Evolutionary conservation across 2,888 invertebrate genomes (phyloP), one percentile per base, ranked within the genome.

Genomic region (Papilio demoleus): DNA sequence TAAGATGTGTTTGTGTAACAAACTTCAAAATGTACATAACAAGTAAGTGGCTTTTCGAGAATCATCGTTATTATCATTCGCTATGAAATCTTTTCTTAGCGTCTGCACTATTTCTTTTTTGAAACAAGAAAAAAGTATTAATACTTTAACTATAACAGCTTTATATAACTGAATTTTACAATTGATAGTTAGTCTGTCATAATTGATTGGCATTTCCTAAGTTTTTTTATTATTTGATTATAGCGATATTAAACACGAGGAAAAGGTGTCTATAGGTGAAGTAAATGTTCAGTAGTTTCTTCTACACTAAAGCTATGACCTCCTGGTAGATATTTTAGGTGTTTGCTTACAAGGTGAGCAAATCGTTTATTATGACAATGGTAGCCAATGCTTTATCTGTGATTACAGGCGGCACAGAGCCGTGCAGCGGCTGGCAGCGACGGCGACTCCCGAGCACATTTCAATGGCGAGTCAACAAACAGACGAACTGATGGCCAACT

Each of bases 391-490:
- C 24, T 68, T 64, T 64, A 68, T 68, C 68, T 64, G 34, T 45
- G 62, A 58, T 64, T 38, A 19, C 67, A 62, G 38, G 36, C 42
- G 34, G 59, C 38, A 65, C 60, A 56, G 56, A 62, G 67, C 61
- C 56, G 42, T 17, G 34, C 58, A 4, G 50, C 22, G 31, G 2
- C 40, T 38, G 40, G 27, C 47, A 27, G 47, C 50, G 17, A 24
- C 17, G 22, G 34, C 66, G 34, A 17, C 17, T 40, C 45, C 12
- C 19, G 17, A 45, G 24, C 59, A 9, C 63, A 22, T 59, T 68
- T 50, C 65, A 68, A 65, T 64, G 58, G 60, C 60, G 68, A 68
- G 42, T 68, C 68, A 68, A 68, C 68, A 68, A 68, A 59, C 68
- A 50, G 58, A 14, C 63, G 38, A 24, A 47, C 36, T 22, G 59